Evolutionary conservation across 2,888 invertebrate genomes (phyloP).

Genomic region (Amorpha juglandis): DNA sequence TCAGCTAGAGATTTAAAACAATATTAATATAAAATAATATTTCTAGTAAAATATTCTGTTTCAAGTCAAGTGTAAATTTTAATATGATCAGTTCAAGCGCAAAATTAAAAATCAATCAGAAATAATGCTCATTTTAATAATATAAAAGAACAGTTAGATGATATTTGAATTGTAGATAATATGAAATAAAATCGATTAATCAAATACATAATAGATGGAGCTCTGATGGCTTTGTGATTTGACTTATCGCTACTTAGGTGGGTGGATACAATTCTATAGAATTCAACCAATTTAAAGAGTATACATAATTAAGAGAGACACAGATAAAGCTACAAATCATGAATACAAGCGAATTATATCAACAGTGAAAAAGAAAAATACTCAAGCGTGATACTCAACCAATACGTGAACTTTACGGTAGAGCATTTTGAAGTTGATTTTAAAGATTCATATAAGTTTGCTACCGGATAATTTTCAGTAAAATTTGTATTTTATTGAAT

Average conservation of each 20-base stretch:
- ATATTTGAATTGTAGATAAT: constrained; percentile 12
- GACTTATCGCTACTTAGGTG: background rate
- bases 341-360: background rate
- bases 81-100: background rate
- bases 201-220: constrained; percentile 1
- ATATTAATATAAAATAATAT: too few species aligned
- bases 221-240: background rate
- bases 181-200: constrained; percentile 13
- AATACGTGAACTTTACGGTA: too few species aligned
- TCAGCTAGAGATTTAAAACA: background rate
- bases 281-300: background rate
- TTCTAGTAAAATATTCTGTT: too few species aligned
- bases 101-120: constrained; percentile 5
- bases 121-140: background rate
- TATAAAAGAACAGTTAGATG: background rate
- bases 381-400: too few species aligned
- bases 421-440: too few species aligned
- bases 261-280: background rate
- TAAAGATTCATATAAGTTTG: too few species aligned
- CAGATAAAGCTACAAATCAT: background rate
- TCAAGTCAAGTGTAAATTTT: background rate
- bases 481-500: too few species aligned
- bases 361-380: too few species aligned
- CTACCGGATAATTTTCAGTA: too few species aligned
- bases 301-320: background rate